These are phyloP conservation scores for Hirundo rustica DNA, from an alignment of 2,797 vertebrate species.

Conservation along the genomic window DNA sequence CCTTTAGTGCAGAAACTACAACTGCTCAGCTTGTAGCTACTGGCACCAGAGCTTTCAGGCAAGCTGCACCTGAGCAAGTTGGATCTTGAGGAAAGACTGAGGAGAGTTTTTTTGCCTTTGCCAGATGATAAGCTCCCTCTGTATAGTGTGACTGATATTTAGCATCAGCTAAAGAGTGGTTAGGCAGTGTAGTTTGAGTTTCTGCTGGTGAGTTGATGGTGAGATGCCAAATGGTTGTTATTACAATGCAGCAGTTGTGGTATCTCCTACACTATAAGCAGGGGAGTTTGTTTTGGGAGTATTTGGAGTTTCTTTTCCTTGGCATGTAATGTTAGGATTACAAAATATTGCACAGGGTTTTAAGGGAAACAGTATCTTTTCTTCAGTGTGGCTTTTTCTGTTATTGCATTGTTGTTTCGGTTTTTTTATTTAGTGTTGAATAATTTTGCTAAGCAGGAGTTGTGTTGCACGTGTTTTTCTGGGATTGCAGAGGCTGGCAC, in stretches of 20 bases:
- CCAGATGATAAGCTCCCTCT: neutral
- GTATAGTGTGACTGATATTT: neutral
- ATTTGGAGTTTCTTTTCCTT: neutral
- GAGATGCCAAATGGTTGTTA: neutral
- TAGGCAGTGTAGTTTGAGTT: neutral
- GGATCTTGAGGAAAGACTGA: neutral
- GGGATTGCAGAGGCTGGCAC: neutral
- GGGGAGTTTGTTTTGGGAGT: neutral
- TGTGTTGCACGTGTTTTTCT: neutral
- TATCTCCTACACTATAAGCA: neutral
- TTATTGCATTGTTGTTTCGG: neutral
- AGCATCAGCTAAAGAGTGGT: neutral
- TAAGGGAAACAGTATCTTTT: neutral
- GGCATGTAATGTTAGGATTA: neutral
- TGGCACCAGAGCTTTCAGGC: neutral
- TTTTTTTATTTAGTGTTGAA: neutral
- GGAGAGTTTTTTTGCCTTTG: neutral
- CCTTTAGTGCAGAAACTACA: neutral
- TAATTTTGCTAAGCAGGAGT: constrained; percentile 5
- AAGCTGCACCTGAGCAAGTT: neutral
- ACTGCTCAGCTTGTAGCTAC: neutral
- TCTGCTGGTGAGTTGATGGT: neutral
- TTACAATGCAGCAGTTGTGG: neutral
- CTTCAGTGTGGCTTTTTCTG: neutral
- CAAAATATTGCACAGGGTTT: neutral